These are phyloP conservation scores for Pteropus alecto DNA, from an alignment of 2,113 vertebrate genomes.

Conservation along the genomic window DNA sequence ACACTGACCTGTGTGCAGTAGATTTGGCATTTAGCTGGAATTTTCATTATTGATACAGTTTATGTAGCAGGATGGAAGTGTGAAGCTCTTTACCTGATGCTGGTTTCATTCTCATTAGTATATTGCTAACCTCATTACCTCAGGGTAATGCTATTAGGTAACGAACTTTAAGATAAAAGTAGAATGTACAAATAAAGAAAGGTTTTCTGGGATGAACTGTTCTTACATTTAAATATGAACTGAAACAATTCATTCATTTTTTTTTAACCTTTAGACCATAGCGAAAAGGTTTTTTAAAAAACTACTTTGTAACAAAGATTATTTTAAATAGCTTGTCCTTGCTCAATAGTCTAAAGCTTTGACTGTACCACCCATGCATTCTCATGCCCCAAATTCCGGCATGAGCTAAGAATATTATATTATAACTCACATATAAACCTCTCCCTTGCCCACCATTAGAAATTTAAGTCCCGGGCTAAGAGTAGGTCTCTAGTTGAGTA, in stretches of 20 bases:
- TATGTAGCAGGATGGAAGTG: constrained; percentile 28
- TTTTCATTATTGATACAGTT: not conserved
- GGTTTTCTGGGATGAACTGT: constrained; percentile 49
- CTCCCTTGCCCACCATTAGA: constrained; percentile 65
- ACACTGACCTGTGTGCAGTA: not conserved
- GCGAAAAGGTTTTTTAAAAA: constrained; percentile 40
- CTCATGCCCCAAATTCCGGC: constrained; percentile 53
- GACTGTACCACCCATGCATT: constrained; percentile 54
- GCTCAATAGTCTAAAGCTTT: constrained; percentile 54
- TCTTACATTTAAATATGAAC: constrained; percentile 63
- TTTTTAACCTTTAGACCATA: constrained; percentile 73
- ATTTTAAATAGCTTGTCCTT: constrained; percentile 56
- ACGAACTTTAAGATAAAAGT: constrained; percentile 67
- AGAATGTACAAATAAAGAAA: constrained; percentile 73
- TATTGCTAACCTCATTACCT: constrained; percentile 49
- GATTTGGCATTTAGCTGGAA: not conserved
- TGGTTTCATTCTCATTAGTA: constrained; percentile 59
- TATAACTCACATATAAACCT: constrained; percentile 54
- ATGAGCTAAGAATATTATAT: constrained; percentile 63
- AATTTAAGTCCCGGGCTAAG: constrained; percentile 67
- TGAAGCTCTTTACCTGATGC: constrained; percentile 16
- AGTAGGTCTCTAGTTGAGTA: constrained; percentile 65
- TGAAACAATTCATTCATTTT: constrained; percentile 73
- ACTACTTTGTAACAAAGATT: constrained; percentile 55
- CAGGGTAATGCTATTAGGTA: constrained; percentile 49